Evolutionary conservation across 2,113 vertebrate species (phyloP).

Genomic region (Cichladusa arquata): DNA sequence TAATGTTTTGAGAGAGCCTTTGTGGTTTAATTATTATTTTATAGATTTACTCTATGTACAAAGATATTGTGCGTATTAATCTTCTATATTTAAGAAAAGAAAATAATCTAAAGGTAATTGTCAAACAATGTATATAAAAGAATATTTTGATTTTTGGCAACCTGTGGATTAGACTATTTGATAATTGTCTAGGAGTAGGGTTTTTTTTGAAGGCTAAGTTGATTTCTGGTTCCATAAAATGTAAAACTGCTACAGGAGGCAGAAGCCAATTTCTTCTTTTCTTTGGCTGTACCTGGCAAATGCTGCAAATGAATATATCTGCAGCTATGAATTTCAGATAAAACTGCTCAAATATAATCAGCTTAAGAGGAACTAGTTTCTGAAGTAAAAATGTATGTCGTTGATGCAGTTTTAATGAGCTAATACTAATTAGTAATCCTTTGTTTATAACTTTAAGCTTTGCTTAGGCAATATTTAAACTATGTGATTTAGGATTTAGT

Average conservation of each 20-base stretch:
- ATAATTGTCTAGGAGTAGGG: not conserved
- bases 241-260: not conserved
- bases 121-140: not conserved
- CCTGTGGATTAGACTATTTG: not conserved
- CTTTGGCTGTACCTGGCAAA: not conserved
- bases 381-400: conserved; percentile 16
- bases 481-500: not conserved
- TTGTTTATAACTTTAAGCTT: not conserved
- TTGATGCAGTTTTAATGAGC: not conserved
- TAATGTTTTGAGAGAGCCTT: not conserved
- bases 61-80: not conserved
- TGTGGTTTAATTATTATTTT: not conserved
- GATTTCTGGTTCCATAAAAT: not conserved
- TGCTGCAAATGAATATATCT: not conserved
- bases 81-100: not conserved
- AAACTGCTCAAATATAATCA: conserved; percentile 18
- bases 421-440: not conserved
- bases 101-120: not conserved
- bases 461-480: not conserved
- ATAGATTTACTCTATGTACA: not conserved
- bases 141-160: not conserved
- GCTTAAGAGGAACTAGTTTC: not conserved
- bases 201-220: not conserved
- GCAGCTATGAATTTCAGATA: conserved; percentile 39
- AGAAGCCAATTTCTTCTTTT: conserved; percentile 12